phyloP scores from a whole-genome alignment of 2,888 invertebrate species.

The Orthosia gracilis region DNA sequence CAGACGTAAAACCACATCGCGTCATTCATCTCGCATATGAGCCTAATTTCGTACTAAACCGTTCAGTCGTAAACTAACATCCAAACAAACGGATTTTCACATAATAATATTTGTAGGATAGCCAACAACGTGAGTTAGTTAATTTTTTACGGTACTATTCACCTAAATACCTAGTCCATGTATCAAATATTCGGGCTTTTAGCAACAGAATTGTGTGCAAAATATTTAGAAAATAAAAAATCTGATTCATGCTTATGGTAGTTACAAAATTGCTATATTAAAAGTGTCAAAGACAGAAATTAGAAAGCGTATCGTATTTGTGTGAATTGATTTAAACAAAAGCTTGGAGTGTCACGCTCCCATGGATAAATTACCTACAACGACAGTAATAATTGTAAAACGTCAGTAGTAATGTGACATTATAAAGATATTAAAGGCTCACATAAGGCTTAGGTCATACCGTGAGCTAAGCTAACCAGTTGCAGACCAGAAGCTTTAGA shows the following conservation, averaged over 20 bases:
- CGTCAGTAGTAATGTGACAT: not conserved
- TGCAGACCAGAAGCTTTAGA: too few relatives aligned
- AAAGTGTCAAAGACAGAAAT: constrained; percentile 13
- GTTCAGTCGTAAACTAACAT: too few relatives aligned
- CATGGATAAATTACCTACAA: constrained; percentile 15
- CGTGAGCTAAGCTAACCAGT: not conserved
- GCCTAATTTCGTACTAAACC: too few relatives aligned
- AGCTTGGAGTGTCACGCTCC: constrained; percentile 16
- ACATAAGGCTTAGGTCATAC: not conserved
- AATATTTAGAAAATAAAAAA: not conserved
- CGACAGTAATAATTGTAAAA: constrained; percentile 18
- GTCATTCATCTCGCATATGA: too few relatives aligned
- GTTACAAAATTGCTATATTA: constrained; percentile 1
- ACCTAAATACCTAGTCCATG: not conserved
- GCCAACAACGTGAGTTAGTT: too few relatives aligned
- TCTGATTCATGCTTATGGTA: not conserved
- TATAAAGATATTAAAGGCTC: too few relatives aligned
- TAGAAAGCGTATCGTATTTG: constrained; percentile 36
- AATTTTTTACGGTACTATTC: too few relatives aligned
- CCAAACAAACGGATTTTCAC: too few relatives aligned
- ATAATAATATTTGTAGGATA: too few relatives aligned
- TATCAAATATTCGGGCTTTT: not conserved
- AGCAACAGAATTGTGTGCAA: not conserved
- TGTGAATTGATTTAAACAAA: constrained; percentile 34
- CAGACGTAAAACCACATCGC: too few relatives aligned